Conservation (phyloP, 2,888 invertebrate genomes). For the Pollenia angustigena region DNA sequence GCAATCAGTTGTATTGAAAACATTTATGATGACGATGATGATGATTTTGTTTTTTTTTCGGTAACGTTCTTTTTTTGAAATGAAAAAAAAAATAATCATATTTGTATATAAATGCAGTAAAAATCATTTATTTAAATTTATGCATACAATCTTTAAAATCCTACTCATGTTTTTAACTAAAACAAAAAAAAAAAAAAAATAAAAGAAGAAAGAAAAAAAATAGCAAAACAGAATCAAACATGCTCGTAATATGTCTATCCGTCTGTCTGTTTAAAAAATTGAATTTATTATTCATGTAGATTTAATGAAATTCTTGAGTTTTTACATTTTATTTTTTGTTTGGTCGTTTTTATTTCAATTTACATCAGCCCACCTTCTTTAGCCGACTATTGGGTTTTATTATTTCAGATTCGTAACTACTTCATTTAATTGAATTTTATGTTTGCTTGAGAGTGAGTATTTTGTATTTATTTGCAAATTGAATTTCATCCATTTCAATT, state of each 20-base stretch:
- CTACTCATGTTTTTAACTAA: constrained; percentile 58
- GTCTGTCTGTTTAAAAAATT: constrained; percentile 48
- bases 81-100: constrained; percentile 14
- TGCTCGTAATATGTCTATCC: constrained; percentile 19
- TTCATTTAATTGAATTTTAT: constrained; percentile 73
- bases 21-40: constrained; percentile 54
- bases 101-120: constrained; percentile 48
- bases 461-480: constrained; percentile 69
- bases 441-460: constrained; percentile 20
- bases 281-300: constrained; percentile 70
- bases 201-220: background rate
- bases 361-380: constrained; percentile 55
- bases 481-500: constrained; percentile 72
- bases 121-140: constrained; percentile 69
- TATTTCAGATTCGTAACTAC: constrained; percentile 46
- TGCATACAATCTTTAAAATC: constrained; percentile 56
- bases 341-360: constrained; percentile 38
- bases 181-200: background rate
- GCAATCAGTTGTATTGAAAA: constrained; percentile 6
- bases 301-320: constrained; percentile 66
- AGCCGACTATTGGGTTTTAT: background rate
- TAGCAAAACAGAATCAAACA: constrained; percentile 31
- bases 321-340: background rate
- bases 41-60: constrained; percentile 25
- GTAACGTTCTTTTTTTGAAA: background rate